Base-by-base conservation (phyloP, 2,113 vertebrate genomes). In the Gallinago paraguaiae region DNA sequence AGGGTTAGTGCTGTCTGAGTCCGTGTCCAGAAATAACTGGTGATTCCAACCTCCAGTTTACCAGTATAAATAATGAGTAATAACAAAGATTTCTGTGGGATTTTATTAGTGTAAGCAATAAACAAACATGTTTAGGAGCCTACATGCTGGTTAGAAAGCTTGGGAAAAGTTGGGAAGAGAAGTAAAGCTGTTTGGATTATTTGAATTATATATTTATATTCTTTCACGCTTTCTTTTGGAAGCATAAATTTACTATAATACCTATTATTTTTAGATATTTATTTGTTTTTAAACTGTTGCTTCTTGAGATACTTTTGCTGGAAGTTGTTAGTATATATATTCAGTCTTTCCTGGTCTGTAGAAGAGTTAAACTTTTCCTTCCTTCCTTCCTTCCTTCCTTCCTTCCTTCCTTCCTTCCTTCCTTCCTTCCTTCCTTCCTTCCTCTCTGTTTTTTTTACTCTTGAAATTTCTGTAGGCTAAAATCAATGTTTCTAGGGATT, bases 181-280 rank as follows among this genome's bases (percentile, higher is more conserved):
- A 83, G n/a, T 68, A 92, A 90, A 88, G 16, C 25, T 84, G 27
- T 86, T 90, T 93, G 60, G 9, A 56, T 84, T 74, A 37, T 37
- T 64, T 53, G 22, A 68, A 46, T 37, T 86, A 25, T 45, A 13
- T 89, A 53, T 86, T 91, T 88, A 28, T 43, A 45, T 60, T 71
- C 25, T 90, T 92, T 83, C 31, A 90, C 86, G 13, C 79, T 68
- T 67, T 75, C 43, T 59, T 83, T 17, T 64, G 54, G 56, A 94
- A 96, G 8, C 60, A 51, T 33, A 82, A 33, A 17, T 92, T 95
- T 86, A 83, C 89, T 88, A 84, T 80, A 91, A 81, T 86, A 39
- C 27, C 3, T 46, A 28, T 78, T 92, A 76, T 76, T 88, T 83
- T 80, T 93, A 77, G 43, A 72, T 27, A 57, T n/a, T 89, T 89